Evolutionary conservation across 2,113 vertebrate species (phyloP), one percentile per base, ranked within the genome.

Genomic region (Heterotis niloticus): DNA sequence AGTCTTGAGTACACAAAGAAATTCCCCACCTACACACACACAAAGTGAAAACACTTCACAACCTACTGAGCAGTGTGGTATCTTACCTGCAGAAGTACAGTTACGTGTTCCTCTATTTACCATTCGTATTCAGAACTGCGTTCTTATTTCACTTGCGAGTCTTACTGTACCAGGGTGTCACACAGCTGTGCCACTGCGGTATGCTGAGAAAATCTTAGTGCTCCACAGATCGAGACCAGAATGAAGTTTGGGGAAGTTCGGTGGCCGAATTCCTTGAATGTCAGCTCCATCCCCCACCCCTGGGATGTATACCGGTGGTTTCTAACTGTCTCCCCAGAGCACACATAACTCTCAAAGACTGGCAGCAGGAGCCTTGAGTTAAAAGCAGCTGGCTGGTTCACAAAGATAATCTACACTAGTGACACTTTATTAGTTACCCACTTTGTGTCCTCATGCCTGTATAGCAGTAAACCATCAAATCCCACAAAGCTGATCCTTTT

Each of bases 361-460:
- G 87, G 84, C 85, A 85, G 75, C 79, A 81, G 80, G 86, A 84
- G 80, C 77, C 75, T 81, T 81, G 71, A 79, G 79, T 87, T 88
- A 89, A 89, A 90, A 89, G 90, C 87, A 88, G 85, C 77, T 80
- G 80, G 80, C 78, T 81, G 84, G 84, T 84, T 91, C 88, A 89
- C 90, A 90, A 87, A 89, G 90, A 89, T 91, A 85, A 90, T 88
- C 87, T 88, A 83, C 82, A 82, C 85, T 92, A 91, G 90, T 89
- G 90, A 90, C 85, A 89, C 85, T 81, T 87, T 91, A 88, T 85
- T 86, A 89, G 87, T 84, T 62, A 82, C 86, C 82, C 57, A 81
- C 87, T 87, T 85, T 77, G 44, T 87, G 77, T 85, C 89, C 83
- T 78, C 79, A 82, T 51, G 78, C 80, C 86, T 85, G 82, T 83